phyloP scores from a whole-genome alignment of 2,888 invertebrate species.

The Clostera curtula region DNA sequence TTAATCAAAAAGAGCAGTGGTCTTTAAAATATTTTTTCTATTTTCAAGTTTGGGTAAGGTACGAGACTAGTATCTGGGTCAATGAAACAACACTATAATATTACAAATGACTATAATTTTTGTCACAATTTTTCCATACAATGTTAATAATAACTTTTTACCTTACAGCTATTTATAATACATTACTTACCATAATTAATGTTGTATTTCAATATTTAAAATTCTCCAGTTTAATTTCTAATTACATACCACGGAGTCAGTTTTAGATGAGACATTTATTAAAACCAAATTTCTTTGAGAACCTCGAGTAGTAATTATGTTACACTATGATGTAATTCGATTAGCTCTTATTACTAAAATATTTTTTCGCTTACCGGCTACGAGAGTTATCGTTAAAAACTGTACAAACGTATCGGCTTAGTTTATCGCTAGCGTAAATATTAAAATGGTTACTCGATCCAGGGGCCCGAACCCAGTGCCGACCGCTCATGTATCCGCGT shows the following conservation, averaged over 20 bases:
- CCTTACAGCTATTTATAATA: slow-evolving; percentile 72
- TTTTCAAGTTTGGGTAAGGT: too few relatives aligned
- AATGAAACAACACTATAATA: slow-evolving; percentile 70
- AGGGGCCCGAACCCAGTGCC: too few relatives aligned
- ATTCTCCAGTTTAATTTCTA: slow-evolving; percentile 69
- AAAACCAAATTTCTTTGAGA: slow-evolving; percentile 49
- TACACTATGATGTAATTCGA: slow-evolving; percentile 73
- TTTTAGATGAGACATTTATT: slow-evolving; percentile 42
- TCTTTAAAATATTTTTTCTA: too few relatives aligned
- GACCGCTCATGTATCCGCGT: too few relatives aligned
- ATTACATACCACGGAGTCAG: slow-evolving; percentile 65
- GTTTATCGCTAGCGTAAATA: slow-evolving; percentile 50
- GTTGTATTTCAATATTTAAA: slow-evolving; percentile 70
- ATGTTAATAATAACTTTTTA: slow-evolving; percentile 76
- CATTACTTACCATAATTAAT: slow-evolving; percentile 71
- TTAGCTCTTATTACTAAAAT: slow-evolving; percentile 72
- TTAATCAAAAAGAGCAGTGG: too few relatives aligned
- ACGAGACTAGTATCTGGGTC: not conserved
- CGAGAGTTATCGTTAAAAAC: slow-evolving; percentile 69
- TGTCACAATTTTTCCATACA: slow-evolving; percentile 77
- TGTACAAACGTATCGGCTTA: slow-evolving; percentile 67
- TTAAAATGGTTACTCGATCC: slow-evolving; percentile 39
- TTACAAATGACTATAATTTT: slow-evolving; percentile 77
- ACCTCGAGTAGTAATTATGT: slow-evolving; percentile 56
- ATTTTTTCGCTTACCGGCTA: slow-evolving; percentile 70